These are phyloP conservation scores for Caenorhabditis zanzibari DNA, from an alignment of 2,888 invertebrate genomes.

Conservation along the genomic window DNA sequence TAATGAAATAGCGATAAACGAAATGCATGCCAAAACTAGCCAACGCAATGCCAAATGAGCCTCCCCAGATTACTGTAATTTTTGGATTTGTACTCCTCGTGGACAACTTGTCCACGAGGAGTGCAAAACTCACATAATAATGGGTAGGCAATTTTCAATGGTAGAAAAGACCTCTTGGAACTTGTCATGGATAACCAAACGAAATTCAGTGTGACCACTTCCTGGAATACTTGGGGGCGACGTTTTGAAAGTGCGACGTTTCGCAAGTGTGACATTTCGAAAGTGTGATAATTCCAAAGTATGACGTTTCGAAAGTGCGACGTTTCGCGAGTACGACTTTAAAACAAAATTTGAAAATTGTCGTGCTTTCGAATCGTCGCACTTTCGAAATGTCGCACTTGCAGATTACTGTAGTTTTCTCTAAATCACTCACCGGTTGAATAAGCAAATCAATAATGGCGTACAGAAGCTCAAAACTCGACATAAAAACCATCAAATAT, in stretches of 20 bases:
- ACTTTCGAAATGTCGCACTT: too few species aligned
- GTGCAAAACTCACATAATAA: slow-evolving; percentile 1
- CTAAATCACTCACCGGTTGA: slow-evolving; percentile 19
- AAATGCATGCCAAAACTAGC: slow-evolving; percentile 31
- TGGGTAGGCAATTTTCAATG: background rate
- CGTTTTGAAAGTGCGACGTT: too few species aligned
- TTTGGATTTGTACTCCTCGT: background rate
- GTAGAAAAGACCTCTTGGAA: background rate
- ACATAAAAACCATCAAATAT: slow-evolving; percentile 45
- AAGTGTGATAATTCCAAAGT: too few species aligned
- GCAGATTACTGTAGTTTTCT: too few species aligned
- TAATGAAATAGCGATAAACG: slow-evolving; percentile 10
- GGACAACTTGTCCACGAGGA: background rate
- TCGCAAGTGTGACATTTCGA: too few species aligned
- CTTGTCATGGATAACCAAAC: slow-evolving; percentile 6
- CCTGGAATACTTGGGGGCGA: too few species aligned
- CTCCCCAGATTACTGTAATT: slow-evolving; percentile 32
- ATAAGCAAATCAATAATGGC: slow-evolving; percentile 21
- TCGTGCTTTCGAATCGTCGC: too few species aligned
- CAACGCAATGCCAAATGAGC: slow-evolving; percentile 14
- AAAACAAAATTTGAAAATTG: too few species aligned
- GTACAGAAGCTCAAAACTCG: slow-evolving; percentile 32
- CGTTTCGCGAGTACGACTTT: too few species aligned
- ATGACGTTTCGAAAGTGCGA: too few species aligned
- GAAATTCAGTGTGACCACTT: slow-evolving; percentile 7